Evolutionary conservation across 35 echinoderm and acorn worm genomes (phyloP).

Genomic region (Chiridota heheva): DNA sequence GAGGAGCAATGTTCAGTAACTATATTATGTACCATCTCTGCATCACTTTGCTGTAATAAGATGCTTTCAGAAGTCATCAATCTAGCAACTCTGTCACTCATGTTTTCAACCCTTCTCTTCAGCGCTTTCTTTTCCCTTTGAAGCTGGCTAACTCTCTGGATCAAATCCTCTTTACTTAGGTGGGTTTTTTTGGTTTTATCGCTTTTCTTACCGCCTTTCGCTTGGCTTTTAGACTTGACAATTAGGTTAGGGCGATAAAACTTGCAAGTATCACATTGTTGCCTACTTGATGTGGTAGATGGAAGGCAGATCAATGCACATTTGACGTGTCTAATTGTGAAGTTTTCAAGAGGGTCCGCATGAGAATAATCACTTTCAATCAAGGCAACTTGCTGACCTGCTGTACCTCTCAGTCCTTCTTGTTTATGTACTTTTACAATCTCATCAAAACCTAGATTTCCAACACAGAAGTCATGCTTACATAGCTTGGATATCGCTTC

Average conservation of each 20-base stretch:
- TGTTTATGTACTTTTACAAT: neutral
- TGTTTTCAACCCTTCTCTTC: neutral
- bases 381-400: neutral
- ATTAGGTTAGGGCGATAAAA: neutral
- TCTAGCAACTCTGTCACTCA: neutral
- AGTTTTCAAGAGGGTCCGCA: neutral
- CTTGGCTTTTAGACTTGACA: neutral
- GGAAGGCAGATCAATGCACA: neutral
- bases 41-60: neutral
- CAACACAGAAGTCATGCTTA: neutral
- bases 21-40: no score
- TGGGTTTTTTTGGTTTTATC: neutral
- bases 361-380: neutral
- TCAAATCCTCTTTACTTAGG: neutral
- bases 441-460: neutral
- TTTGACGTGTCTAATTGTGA: slow-evolving; percentile 11
- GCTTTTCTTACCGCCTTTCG: neutral
- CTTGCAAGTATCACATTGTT: neutral
- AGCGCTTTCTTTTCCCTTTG: neutral
- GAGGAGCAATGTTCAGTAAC: no score
- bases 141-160: neutral
- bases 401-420: neutral
- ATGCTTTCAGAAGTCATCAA: neutral
- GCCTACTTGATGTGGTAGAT: neutral
- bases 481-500: neutral